Percentiles rank a stretch among this genome's conserved stretches.
Evolutionary conservation across 2,888 invertebrate genomes (phyloP).

Genomic region (Cryptocheilus praepositus): DNA sequence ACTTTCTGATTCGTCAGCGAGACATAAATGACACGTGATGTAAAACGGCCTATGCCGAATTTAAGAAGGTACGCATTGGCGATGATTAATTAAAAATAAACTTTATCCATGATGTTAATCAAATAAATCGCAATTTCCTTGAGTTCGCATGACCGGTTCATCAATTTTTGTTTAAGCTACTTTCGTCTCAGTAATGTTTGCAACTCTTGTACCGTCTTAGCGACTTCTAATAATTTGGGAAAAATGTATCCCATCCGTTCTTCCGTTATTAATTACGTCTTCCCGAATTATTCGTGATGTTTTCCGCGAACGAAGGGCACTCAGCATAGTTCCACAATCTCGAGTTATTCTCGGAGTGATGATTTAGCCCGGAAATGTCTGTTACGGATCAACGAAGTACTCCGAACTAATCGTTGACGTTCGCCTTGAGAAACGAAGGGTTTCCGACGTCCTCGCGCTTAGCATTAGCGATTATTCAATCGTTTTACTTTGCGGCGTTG

Average conservation of each 20-base stretch:
- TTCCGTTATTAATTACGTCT: slow-evolving; percentile 37
- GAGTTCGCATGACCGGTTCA: too few species aligned
- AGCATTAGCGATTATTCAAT: neutral
- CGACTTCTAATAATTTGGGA: too few species aligned
- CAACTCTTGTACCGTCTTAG: too few species aligned
- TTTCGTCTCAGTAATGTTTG: too few species aligned
- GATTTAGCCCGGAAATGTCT: slow-evolving; percentile 25
- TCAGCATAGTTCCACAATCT: slow-evolving; percentile 27
- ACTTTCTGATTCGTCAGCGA: too few species aligned
- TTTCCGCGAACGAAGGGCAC: slow-evolving; percentile 33
- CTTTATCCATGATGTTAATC: too few species aligned
- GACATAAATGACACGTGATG: too few species aligned
- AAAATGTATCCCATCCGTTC: slow-evolving; percentile 9
- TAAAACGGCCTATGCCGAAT: slow-evolving; percentile 20
- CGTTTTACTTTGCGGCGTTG: too few species aligned
- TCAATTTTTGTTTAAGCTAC: too few species aligned
- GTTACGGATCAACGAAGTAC: slow-evolving; percentile 40
- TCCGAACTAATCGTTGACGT: slow-evolving; percentile 17
- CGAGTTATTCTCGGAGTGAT: slow-evolving; percentile 29
- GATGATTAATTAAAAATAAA: too few species aligned
- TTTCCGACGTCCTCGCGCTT: neutral
- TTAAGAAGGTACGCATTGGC: too few species aligned
- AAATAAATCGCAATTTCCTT: too few species aligned
- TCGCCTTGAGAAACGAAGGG: neutral
- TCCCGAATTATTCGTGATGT: slow-evolving; percentile 46